Percentiles rank a stretch among this genome's conserved stretches.
These are phyloP conservation scores for Neoitamus cyanurus DNA, from an alignment of 2,888 invertebrate species.

Conservation along the genomic window DNA sequence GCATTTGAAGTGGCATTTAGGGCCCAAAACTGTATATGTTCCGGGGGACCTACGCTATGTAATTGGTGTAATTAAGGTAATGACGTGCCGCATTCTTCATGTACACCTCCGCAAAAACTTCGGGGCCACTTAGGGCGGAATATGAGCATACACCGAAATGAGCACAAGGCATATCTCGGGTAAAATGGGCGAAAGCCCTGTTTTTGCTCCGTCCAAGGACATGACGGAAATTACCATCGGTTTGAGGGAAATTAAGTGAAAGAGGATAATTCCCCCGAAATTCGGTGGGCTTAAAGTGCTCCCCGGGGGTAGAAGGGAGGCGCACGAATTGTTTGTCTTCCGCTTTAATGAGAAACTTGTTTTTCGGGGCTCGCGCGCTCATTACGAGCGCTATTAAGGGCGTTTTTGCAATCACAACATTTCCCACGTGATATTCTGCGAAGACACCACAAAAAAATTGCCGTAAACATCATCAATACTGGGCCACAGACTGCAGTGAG, in stretches of 20 bases:
- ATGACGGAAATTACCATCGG: neutral
- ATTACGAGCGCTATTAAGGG: neutral
- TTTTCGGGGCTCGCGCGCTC: neutral
- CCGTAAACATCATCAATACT: neutral
- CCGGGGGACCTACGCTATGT: neutral
- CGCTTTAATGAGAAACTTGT: neutral
- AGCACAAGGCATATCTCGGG: neutral
- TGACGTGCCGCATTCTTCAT: conserved; percentile 40
- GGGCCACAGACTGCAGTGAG: neutral
- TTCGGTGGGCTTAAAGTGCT: neutral
- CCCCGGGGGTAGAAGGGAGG: neutral
- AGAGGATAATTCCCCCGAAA: conserved; percentile 26
- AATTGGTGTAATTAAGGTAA: conserved; percentile 40
- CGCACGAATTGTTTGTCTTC: neutral
- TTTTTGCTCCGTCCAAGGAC: conserved; percentile 18
- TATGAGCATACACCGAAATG: conserved; percentile 3
- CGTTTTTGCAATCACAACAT: neutral
- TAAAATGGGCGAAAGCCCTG: neutral
- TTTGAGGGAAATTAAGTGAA: conserved; percentile 26
- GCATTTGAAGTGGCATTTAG: conserved; percentile 13
- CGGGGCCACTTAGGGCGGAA: neutral
- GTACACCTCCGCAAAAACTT: conserved; percentile 27
- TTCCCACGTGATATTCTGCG: neutral
- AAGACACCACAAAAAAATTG: neutral
- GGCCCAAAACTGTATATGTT: neutral